Conservation (phyloP, 37 sponge, comb jelly and placozoan genomes). For the Beroe ovata region DNA sequence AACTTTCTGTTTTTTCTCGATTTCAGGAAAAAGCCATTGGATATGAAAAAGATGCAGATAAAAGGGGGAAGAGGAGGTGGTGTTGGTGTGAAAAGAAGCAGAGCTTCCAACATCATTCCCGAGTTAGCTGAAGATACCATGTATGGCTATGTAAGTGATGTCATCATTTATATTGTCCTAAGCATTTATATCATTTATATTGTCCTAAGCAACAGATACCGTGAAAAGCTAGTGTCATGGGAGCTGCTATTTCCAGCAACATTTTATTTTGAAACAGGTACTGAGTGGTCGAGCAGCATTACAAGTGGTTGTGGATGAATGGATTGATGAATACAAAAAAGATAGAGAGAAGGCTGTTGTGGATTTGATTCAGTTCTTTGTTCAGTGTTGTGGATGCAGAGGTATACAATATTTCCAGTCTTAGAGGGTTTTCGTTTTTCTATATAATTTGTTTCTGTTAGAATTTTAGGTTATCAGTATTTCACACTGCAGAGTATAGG, state of each 20-base stretch:
- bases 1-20: too few species aligned
- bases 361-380: conserved; percentile 86
- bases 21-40: conserved; percentile 54
- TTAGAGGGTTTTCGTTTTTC: too few species aligned
- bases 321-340: conserved; percentile 82
- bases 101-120: conserved; percentile 46
- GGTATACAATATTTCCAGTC: too few species aligned
- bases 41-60: conserved; percentile 51
- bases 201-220: too few species aligned
- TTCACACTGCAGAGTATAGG: too few species aligned
- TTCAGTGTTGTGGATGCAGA: conserved; percentile 85
- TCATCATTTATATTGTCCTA: too few species aligned
- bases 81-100: not conserved
- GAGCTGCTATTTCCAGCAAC: too few species aligned
- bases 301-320: conserved; percentile 71
- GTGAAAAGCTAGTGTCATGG: too few species aligned
- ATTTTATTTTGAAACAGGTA: conserved; percentile 19
- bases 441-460: too few species aligned
- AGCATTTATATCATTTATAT: too few species aligned
- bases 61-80: not conserved
- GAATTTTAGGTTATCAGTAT: too few species aligned
- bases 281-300: conserved; percentile 54
- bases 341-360: conserved; percentile 73
- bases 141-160: conserved; percentile 61
- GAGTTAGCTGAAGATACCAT: conserved; percentile 63